Conservation (phyloP, 2,797 vertebrate genomes). For the Spondyliosoma cantharus region DNA sequence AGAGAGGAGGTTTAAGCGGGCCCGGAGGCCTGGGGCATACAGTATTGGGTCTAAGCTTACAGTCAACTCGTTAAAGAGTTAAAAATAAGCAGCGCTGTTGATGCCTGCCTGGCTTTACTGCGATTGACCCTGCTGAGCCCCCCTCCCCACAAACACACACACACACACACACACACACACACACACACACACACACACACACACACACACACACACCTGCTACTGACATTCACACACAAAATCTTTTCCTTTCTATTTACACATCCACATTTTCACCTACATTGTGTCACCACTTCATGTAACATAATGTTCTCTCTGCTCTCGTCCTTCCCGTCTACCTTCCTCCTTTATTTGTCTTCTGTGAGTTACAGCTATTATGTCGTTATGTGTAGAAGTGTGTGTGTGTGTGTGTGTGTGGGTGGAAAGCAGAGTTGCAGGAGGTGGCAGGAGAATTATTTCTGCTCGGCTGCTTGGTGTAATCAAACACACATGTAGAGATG, state of each 20-base stretch:
- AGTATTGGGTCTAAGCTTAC: conserved; percentile 75
- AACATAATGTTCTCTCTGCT: not conserved
- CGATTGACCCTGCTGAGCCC: conserved; percentile 68
- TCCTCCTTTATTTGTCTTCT: not conserved
- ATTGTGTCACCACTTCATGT: not conserved
- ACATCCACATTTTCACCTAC: not conserved
- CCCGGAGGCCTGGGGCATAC: conserved; percentile 25
- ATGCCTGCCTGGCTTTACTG: conserved; percentile 69
- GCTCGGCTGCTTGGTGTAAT: not conserved
- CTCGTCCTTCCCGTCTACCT: not conserved
- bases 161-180: too few species aligned
- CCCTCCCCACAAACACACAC: conserved; percentile 55
- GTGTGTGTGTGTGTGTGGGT: not conserved
- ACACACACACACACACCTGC: conserved; percentile 67
- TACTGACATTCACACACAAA: conserved; percentile 66
- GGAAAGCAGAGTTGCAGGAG: not conserved
- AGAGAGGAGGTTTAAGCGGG: conserved; percentile 23
- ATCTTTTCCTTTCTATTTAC: conserved; percentile 21
- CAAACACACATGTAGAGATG: conserved; percentile 30
- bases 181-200: conserved; percentile 62
- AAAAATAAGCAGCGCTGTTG: conserved; percentile 83
- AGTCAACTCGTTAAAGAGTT: conserved; percentile 83
- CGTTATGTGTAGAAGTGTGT: not conserved
- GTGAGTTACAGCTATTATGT: not conserved
- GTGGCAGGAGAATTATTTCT: not conserved